A percentile compares a stretch with the other conserved stretches of the same genome.
phyloP scores from a whole-genome alignment of 2,113 vertebrate species.

The Dolichallabes microphthalmus region DNA sequence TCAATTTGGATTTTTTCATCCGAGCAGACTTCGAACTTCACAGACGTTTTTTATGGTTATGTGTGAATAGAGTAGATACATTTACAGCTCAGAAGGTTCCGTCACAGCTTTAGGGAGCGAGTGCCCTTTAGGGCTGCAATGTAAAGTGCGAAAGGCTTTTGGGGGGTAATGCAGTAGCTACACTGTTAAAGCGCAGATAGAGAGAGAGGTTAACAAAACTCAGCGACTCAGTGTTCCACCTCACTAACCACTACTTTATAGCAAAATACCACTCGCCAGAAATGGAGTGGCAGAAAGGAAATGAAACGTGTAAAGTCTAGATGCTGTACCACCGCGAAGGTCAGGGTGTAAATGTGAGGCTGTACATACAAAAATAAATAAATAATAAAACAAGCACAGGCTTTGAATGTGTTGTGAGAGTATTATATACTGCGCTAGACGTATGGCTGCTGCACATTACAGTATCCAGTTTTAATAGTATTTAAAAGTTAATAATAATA shows the following conservation, averaged over 20 bases:
- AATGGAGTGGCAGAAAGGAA: conserved; percentile 14
- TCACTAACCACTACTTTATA: conserved; percentile 7
- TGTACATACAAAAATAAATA: neutral
- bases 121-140: neutral
- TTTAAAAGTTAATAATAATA: neutral
- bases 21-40: neutral
- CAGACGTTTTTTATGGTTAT: neutral
- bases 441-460: neutral
- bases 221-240: conserved; percentile 20
- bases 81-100: neutral
- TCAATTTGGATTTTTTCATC: conserved; percentile 7
- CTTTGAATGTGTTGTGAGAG: neutral
- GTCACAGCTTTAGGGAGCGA: neutral
- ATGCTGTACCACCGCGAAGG: neutral
- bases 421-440: neutral
- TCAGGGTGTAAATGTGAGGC: conserved; percentile 9
- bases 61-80: neutral
- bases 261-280: conserved; percentile 2
- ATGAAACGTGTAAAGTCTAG: conserved; percentile 22
- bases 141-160: conserved; percentile 24
- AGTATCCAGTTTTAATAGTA: neutral
- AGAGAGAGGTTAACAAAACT: conserved; percentile 23
- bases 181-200: neutral
- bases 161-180: conserved; percentile 1
- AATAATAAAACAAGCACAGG: neutral